These are phyloP conservation scores for Sinocyclocheilus rhinocerous DNA, from an alignment of 2,113 vertebrate genomes.

Conservation along the genomic window DNA sequence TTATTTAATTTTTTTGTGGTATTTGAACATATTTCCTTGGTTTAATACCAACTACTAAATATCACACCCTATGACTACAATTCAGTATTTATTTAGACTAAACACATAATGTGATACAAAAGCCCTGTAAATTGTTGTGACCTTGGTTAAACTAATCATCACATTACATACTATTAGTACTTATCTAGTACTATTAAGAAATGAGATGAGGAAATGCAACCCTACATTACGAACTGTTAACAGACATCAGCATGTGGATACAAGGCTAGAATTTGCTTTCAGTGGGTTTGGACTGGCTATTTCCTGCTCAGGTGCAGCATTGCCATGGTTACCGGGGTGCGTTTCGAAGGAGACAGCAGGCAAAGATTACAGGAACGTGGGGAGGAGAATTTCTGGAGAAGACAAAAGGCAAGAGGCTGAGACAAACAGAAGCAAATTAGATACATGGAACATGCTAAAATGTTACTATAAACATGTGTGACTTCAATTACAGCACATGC, in stretches of 20 bases:
- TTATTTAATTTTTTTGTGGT: no score
- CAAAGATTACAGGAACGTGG: slow-evolving; percentile 44
- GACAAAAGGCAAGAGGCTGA: slow-evolving; percentile 35
- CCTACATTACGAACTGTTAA: background rate
- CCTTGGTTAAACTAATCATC: background rate
- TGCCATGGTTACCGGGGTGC: slow-evolving; percentile 46
- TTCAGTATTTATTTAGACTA: background rate
- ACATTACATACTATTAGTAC: background rate
- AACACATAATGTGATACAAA: background rate
- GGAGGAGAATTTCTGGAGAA: slow-evolving; percentile 16
- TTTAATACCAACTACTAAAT: background rate
- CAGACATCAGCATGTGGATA: background rate
- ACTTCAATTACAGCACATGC: background rate
- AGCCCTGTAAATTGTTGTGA: background rate
- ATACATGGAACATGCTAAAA: background rate
- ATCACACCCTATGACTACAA: background rate
- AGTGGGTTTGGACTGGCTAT: slow-evolving; percentile 26
- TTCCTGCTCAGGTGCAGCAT: slow-evolving; percentile 47
- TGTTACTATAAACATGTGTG: background rate
- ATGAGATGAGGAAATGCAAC: background rate
- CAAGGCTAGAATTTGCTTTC: slow-evolving; percentile 43
- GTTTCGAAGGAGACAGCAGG: slow-evolving; percentile 42
- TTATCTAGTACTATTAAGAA: background rate
- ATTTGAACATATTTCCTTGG: background rate
- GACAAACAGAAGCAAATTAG: slow-evolving; percentile 17